Base-by-base conservation (phyloP, 1,140 invertebrate species). In the Zophobas morio region DNA sequence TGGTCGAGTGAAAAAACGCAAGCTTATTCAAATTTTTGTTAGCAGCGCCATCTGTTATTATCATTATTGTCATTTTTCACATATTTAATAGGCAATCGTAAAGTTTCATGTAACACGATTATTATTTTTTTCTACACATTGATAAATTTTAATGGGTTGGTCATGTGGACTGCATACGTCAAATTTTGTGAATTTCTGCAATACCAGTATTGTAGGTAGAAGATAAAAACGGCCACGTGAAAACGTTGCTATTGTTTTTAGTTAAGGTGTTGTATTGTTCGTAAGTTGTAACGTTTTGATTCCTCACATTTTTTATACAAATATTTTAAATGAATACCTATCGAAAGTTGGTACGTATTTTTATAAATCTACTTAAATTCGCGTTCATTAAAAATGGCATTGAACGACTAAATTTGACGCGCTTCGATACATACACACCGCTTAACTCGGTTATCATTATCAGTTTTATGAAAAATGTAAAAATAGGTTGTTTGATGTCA, bases 191-290 rank as follows among this genome's bases (percentile, higher is more conserved):
- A 66, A 66, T 66, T 66, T 66, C 60, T 42, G 60, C 39, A 66
- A 42, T 66, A 32, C 60, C 60, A 60, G 37, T 42, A 6, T 42
- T 42, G 60, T 66, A 66, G 60, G 60, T 66, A 32, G 60, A 46
- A 66, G 60, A 66, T 66, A 66, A 66, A 66, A 42, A 66, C 60
- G 60, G 60, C 60, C 60, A 66, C 60, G 60, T 66, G 39, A 66
- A 66, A 42, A 32, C 8, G 6, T 39, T 66, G 37, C 60, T 32
- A 66, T 66, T 66, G 60, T 66, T 66, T 66, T 66, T 66, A 66
- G 60, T 66, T 42, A 42, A 32, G 37, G 36, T 32, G 60, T 40
- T 42, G 60, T 20, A 42, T 6, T 47, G 37, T 40, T 46, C 60
- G 4, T 40, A 3, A 20, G 39, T 32, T 5, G 60, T 66, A 3